A percentile compares a stretch with the other conserved stretches of the same genome.
Evolutionary conservation across 1,140 invertebrate genomes (phyloP).

Genomic region (Antheraea pernyi): DNA sequence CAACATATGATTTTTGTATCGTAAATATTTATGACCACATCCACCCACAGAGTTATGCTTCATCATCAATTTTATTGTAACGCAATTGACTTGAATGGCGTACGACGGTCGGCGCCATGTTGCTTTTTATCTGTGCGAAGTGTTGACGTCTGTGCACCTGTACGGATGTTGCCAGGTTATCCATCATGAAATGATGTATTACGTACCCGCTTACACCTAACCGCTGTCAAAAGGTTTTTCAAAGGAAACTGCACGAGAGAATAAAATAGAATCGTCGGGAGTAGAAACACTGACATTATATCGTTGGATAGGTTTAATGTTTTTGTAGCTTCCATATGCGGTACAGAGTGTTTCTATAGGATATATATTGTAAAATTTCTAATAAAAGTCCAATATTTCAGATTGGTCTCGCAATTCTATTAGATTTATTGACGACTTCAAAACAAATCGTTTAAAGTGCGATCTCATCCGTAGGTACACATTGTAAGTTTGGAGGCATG

Average conservation of each 20-base stretch:
- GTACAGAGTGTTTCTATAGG: too few species aligned
- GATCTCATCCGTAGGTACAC: too few species aligned
- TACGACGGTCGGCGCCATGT: constrained; percentile 27
- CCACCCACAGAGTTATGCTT: constrained; percentile 40
- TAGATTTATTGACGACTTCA: too few species aligned
- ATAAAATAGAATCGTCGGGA: constrained; percentile 13
- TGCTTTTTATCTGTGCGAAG: constrained; percentile 24
- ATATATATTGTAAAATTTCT: too few species aligned
- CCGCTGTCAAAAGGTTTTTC: constrained; percentile 16
- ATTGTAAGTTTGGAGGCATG: too few species aligned
- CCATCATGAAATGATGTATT: constrained; percentile 43
- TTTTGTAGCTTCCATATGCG: background rate
- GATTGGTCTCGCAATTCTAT: too few species aligned
- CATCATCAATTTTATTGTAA: constrained; percentile 56
- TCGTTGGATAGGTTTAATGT: background rate
- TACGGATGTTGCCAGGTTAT: constrained; percentile 39
- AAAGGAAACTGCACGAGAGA: constrained; percentile 7
- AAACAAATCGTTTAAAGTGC: too few species aligned
- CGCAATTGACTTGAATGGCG: constrained; percentile 55
- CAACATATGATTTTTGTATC: constrained; percentile 9
- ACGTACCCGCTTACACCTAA: constrained; percentile 21
- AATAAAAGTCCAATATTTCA: too few species aligned
- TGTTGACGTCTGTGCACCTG: constrained; percentile 38
- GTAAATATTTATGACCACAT: constrained; percentile 43
- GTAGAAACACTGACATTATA: constrained; percentile 9